A percentile compares a stretch with the other conserved stretches of the same genome.
Evolutionary conservation across 2,113 vertebrate species (phyloP).

Genomic region (Xiphophorus couchianus): DNA sequence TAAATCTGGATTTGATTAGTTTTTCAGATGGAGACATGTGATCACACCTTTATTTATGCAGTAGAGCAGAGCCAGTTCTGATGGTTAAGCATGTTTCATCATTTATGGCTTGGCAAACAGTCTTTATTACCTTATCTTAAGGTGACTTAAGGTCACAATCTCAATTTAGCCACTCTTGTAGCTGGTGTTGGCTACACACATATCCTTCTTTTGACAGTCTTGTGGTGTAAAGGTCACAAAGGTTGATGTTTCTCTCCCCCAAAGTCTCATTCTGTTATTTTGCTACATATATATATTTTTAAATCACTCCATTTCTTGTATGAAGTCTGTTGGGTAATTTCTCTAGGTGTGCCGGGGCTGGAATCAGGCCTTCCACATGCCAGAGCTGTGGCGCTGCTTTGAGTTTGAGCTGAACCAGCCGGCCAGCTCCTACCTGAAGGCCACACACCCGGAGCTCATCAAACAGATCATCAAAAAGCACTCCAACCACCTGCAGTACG

Average conservation of each 20-base stretch:
- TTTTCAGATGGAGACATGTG: not conserved
- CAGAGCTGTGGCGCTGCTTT: conserved; percentile 96
- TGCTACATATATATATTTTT: not conserved
- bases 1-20: not conserved
- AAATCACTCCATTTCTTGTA: not conserved
- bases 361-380: conserved; percentile 96
- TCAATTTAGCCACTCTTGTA: not conserved
- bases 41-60: not conserved
- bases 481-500: conserved; percentile 94
- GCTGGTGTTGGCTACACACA: not conserved
- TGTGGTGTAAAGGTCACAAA: not conserved
- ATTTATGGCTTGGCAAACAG: not conserved
- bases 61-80: not conserved
- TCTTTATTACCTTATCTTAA: not conserved
- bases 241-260: too few relatives aligned
- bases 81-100: not conserved
- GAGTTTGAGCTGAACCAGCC: conserved; percentile 96
- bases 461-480: conserved; percentile 97
- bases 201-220: not conserved
- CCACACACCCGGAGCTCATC: conserved; percentile 95
- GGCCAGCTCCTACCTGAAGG: conserved; percentile 94
- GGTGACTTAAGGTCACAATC: not conserved
- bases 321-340: not conserved
- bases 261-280: too few relatives aligned
- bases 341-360: conserved; percentile 86